Evolutionary conservation across 2,888 invertebrate genomes (phyloP).

Genomic region (Leucophenga maculata): DNA sequence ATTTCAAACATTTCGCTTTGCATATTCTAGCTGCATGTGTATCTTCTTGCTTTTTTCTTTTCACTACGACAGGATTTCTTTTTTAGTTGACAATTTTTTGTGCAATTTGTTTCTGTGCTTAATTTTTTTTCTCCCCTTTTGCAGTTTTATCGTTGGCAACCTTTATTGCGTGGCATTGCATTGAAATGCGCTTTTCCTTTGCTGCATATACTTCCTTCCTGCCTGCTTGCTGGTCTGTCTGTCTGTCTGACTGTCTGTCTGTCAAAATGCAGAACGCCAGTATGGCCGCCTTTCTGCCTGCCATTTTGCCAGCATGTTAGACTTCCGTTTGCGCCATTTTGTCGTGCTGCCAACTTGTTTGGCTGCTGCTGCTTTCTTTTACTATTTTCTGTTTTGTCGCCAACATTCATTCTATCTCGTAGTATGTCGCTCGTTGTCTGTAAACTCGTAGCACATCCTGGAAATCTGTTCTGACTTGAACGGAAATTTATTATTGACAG

Average conservation of each 20-base stretch:
- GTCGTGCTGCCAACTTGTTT: conserved; percentile 22
- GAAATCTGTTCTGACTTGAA: conserved; percentile 64
- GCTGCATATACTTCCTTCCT: conserved; percentile 20
- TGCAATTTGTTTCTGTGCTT: conserved; percentile 38
- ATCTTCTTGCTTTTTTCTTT: background rate
- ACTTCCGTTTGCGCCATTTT: conserved; percentile 30
- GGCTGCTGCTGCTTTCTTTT: background rate
- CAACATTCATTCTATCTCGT: background rate
- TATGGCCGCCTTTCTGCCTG: background rate
- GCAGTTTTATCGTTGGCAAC: conserved; percentile 41
- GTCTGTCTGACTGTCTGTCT: background rate
- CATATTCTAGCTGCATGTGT: background rate
- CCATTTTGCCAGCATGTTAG: conserved; percentile 3
- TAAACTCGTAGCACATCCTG: conserved; percentile 30
- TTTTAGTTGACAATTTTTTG: too few relatives aligned
- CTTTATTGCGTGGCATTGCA: conserved; percentile 29
- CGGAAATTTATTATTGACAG: conserved; percentile 68
- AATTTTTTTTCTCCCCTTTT: conserved; percentile 31
- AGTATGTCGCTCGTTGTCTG: conserved; percentile 33
- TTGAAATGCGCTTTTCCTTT: conserved; percentile 57
- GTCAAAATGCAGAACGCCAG: background rate
- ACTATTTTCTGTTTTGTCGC: background rate
- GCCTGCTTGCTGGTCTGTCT: background rate
- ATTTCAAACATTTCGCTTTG: background rate
- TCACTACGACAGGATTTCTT: background rate